Conservation (phyloP, 2,888 invertebrate genomes). For the Spilosoma lubricipeda region DNA sequence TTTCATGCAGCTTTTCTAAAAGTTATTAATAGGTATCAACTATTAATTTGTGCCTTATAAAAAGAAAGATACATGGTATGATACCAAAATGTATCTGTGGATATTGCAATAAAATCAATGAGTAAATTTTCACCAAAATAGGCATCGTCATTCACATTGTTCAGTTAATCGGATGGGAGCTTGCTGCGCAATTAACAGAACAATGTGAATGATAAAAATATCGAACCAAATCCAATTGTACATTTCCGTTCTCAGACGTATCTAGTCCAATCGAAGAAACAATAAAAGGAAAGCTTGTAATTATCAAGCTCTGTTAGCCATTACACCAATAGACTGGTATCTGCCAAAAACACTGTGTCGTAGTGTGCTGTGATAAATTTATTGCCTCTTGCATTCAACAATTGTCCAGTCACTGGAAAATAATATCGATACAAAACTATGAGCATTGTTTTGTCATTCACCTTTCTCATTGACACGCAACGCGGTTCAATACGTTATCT, state of each 20-base stretch:
- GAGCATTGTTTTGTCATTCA: slow-evolving; percentile 51
- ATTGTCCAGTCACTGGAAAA: slow-evolving; percentile 56
- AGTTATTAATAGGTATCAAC: not conserved
- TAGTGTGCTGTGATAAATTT: slow-evolving; percentile 44
- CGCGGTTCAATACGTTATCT: slow-evolving; percentile 49
- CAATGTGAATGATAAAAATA: slow-evolving; percentile 43
- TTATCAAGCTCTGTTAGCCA: slow-evolving; percentile 46
- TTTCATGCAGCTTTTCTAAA: not conserved
- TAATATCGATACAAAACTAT: slow-evolving; percentile 62
- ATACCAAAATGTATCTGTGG: not conserved
- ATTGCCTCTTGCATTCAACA: slow-evolving; percentile 29
- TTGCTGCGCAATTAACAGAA: slow-evolving; percentile 34
- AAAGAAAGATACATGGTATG: too few relatives aligned
- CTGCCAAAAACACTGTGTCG: slow-evolving; percentile 40
- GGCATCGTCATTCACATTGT: slow-evolving; percentile 5
- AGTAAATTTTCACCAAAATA: not conserved
- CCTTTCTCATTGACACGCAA: slow-evolving; percentile 61
- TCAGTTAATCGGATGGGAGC: slow-evolving; percentile 23
- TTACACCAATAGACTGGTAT: slow-evolving; percentile 36
- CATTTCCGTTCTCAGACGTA: slow-evolving; percentile 63
- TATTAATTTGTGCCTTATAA: not conserved
- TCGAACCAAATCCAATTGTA: slow-evolving; percentile 59
- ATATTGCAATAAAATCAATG: not conserved
- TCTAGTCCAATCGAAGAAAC: slow-evolving; percentile 62
- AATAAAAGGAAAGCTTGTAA: slow-evolving; percentile 62